Evolutionary conservation across 2,797 vertebrate genomes (phyloP).

Genomic region (Enoplosus armatus): DNA sequence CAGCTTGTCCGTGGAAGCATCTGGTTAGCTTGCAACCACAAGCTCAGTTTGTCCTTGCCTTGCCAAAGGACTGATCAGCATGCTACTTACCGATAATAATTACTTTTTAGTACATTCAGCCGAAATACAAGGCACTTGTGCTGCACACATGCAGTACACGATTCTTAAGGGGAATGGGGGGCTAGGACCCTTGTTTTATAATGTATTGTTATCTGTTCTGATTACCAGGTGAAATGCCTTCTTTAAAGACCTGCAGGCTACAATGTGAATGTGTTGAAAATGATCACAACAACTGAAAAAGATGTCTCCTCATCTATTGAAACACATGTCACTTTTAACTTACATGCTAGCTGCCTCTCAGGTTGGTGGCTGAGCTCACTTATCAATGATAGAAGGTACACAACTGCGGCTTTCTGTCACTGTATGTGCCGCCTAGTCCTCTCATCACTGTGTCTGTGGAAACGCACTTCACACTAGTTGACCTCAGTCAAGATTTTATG

Average conservation of each 20-base stretch:
- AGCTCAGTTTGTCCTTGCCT: neutral
- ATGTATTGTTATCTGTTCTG: neutral
- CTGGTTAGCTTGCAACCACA: neutral
- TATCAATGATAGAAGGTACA: neutral
- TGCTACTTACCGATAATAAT: neutral
- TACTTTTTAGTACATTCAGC: neutral
- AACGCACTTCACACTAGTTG: slow-evolving; percentile 36
- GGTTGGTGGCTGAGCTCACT: slow-evolving; percentile 1
- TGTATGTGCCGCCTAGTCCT: neutral
- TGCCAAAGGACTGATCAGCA: neutral
- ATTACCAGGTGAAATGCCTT: neutral
- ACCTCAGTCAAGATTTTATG: slow-evolving; percentile 48
- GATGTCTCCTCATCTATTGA: neutral
- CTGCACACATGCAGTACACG: neutral
- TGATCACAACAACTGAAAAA: neutral
- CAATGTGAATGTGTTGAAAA: neutral
- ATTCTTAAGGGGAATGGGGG: neutral
- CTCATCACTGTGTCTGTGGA: neutral
- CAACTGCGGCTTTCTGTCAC: neutral
- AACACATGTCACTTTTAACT: neutral
- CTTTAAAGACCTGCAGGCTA: neutral
- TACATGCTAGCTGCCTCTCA: neutral
- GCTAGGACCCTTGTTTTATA: neutral
- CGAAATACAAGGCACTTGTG: neutral
- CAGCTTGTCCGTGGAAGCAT: neutral